These are phyloP conservation scores for Radopholus similis DNA, from an alignment of 1,140 invertebrate genomes.

Conservation along the genomic window DNA sequence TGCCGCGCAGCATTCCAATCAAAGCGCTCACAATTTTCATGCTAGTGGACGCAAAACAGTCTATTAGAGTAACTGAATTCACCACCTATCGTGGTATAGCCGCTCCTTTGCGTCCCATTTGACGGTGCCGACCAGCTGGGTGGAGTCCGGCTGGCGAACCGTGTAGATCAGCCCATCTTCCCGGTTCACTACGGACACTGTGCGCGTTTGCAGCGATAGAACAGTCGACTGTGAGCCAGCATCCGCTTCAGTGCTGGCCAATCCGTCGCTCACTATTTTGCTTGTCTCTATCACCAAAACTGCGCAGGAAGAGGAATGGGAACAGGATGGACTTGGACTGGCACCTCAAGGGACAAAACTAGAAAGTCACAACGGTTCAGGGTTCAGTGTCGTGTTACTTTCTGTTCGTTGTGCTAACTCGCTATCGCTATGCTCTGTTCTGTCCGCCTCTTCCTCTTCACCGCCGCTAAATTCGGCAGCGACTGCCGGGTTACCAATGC, in stretches of 20 bases:
- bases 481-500: neutral
- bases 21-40: neutral
- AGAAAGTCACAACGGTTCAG: too few species aligned
- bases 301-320: neutral
- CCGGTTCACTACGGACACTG: neutral
- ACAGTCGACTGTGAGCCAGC: neutral
- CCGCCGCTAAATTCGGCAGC: neutral
- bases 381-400: too few species aligned
- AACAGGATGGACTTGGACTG: too few species aligned
- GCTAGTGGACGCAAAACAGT: neutral
- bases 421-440: neutral
- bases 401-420: neutral
- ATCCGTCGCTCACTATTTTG: neutral
- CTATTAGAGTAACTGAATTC: neutral
- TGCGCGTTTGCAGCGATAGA: neutral
- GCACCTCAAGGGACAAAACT: neutral
- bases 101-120: neutral
- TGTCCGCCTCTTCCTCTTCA: neutral
- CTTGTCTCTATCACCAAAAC: neutral
- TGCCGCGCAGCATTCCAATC: constrained; percentile 3
- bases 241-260: neutral
- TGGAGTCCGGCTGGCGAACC: neutral
- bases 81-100: neutral
- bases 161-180: neutral
- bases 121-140: neutral